Evolutionary conservation across 2,797 vertebrate species (phyloP), one percentile per base, ranked within the genome.

Genomic region (Oophaga sylvatica): DNA sequence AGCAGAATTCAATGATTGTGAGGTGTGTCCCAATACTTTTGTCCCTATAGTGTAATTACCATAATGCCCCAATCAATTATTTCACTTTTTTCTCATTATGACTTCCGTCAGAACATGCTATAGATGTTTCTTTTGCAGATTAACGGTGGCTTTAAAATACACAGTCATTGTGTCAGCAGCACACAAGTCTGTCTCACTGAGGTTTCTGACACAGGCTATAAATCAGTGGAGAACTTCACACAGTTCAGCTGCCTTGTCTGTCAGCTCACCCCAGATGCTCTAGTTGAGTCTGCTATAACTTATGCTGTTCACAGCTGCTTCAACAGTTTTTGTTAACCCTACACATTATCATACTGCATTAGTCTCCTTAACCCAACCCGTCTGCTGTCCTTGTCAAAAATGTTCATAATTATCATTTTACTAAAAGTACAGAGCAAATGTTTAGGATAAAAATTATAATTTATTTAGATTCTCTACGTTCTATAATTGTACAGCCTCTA

Each of bases 201-300:
- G 71, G 83, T 17, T 76, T 45, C 57, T 84, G 71, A 84, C 83
- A 84, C 35, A 31, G 57, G 71, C 83, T 63, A 84, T 84, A 84
- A 84, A 84, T 84, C 83, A 84, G 83, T 26, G 7, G 83, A 84
- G 83, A 84, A 84, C 83, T 84, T 84, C 83, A 84, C 83, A 84
- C 83, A 84, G 83, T 76, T 84, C 83, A 84, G 83, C 71, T 84
- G 83, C 83, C 71, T 75, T 84, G 83, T 71, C 57, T 84, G 71
- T 84, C 83, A 84, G 70, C 83, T 84, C 71, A 84, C 83, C 83
- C 83, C 83, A 84, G 83, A 84, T 84, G 83, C 83, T 84, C 83
- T 73, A 63, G 71, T 76, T 84, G 83, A 84, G 83, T 75, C 71
- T 76, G 83, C 83, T 84, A 84, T 84, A 84, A 84, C 57, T 84